Conservation (phyloP, 2,797 vertebrate species). For the Psittacula derbiana region DNA sequence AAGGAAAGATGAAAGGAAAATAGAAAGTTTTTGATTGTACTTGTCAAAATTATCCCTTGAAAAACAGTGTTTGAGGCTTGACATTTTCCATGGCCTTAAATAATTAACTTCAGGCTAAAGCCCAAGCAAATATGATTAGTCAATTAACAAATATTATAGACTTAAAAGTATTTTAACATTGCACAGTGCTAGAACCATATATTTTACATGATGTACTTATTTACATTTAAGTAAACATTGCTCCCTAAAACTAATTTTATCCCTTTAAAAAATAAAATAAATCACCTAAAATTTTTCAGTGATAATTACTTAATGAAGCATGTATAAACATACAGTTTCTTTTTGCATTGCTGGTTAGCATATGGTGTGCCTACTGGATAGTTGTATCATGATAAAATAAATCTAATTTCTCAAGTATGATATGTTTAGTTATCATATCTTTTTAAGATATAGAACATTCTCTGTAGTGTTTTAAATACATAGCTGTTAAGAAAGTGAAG, state of each 20-base stretch:
- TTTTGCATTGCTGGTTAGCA: not conserved
- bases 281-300: not conserved
- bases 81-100: not conserved
- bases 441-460: not conserved
- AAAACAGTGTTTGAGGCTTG: not conserved
- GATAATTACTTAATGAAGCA: not conserved
- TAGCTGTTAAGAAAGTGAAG: not conserved
- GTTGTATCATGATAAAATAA: not conserved
- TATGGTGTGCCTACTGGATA: not conserved
- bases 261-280: not conserved
- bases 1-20: not conserved
- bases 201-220: not conserved
- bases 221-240: not conserved
- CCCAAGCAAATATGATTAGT: not conserved
- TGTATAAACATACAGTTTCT: not conserved
- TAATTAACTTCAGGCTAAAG: slow-evolving; percentile 11
- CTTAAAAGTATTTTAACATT: not conserved
- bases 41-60: not conserved
- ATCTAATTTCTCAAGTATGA: not conserved
- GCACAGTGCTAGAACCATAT: not conserved
- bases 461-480: not conserved
- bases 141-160: slow-evolving; percentile 14
- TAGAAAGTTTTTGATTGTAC: not conserved
- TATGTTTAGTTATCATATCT: not conserved
- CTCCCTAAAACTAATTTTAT: not conserved